Evolutionary conservation across 2,888 invertebrate species (phyloP).

Genomic region (Agrilus biguttatus): DNA sequence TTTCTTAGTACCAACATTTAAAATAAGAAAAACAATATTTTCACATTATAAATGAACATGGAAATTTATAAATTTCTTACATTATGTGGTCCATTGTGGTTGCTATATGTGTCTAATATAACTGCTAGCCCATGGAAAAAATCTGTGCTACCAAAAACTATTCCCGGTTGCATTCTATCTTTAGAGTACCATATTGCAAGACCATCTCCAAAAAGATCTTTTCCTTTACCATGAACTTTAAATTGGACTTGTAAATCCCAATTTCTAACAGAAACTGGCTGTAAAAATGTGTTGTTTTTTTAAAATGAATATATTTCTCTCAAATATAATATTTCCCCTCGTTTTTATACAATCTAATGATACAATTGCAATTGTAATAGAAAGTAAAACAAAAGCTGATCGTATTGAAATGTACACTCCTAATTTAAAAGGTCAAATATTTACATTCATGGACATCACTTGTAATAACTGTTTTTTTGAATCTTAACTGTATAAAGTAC

Average conservation of each 20-base stretch:
- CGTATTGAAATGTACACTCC: not conserved
- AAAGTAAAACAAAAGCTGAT: no score
- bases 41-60: no score
- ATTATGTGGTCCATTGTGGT: conserved; percentile 97
- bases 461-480: no score
- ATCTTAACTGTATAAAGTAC: no score
- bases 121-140: conserved; percentile 80
- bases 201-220: conserved; percentile 93
- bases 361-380: not conserved
- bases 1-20: not conserved
- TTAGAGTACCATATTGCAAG: conserved; percentile 89
- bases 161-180: conserved; percentile 66
- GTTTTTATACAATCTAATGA: not conserved
- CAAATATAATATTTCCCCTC: not conserved
- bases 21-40: no score
- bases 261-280: conserved; percentile 77
- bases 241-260: conserved; percentile 97
- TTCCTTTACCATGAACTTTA: conserved; percentile 89
- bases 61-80: conserved; percentile 41
- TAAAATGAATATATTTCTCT: not conserved
- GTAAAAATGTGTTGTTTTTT: conserved; percentile 14
- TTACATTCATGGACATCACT: not conserved
- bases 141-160: conserved; percentile 92
- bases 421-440: not conserved
- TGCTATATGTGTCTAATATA: conserved; percentile 95